A percentile compares a stretch with the other conserved stretches of the same genome.
phyloP scores from a whole-genome alignment of 2,888 invertebrate genomes.

The Sialis lutaria region DNA sequence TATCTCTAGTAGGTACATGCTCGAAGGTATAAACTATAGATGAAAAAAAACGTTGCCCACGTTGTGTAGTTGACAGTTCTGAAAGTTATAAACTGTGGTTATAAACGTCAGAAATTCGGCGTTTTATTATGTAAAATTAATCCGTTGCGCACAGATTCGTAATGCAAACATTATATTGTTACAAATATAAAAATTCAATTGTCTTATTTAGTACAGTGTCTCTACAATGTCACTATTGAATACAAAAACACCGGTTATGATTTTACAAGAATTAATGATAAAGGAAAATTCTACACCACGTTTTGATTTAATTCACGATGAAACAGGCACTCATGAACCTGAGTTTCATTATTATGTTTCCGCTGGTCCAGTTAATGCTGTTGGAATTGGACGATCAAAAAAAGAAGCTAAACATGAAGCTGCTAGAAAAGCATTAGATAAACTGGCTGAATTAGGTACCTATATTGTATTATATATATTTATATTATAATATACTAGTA shows the following conservation, averaged over 20 bases:
- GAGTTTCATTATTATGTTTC: conserved; percentile 21
- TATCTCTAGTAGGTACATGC: too few relatives aligned
- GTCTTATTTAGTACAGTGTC: too few relatives aligned
- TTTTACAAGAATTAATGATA: conserved; percentile 28
- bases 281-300: conserved; percentile 20
- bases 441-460: conserved; percentile 14
- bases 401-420: conserved; percentile 27
- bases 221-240: neutral
- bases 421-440: conserved; percentile 21
- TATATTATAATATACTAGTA: neutral
- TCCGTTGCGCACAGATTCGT: too few relatives aligned
- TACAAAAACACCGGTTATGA: conserved; percentile 27
- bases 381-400: conserved; percentile 23
- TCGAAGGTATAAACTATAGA: too few relatives aligned
- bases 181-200: too few relatives aligned
- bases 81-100: too few relatives aligned
- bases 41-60: too few relatives aligned
- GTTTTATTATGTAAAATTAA: too few relatives aligned
- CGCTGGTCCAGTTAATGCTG: conserved; percentile 18
- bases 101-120: too few relatives aligned
- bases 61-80: too few relatives aligned
- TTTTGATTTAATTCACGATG: conserved; percentile 23
- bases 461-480: too few relatives aligned
- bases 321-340: conserved; percentile 15
- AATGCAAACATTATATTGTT: too few relatives aligned